phyloP scores from a whole-genome alignment of 2,113 vertebrate genomes.

The Dromas ardeola region DNA sequence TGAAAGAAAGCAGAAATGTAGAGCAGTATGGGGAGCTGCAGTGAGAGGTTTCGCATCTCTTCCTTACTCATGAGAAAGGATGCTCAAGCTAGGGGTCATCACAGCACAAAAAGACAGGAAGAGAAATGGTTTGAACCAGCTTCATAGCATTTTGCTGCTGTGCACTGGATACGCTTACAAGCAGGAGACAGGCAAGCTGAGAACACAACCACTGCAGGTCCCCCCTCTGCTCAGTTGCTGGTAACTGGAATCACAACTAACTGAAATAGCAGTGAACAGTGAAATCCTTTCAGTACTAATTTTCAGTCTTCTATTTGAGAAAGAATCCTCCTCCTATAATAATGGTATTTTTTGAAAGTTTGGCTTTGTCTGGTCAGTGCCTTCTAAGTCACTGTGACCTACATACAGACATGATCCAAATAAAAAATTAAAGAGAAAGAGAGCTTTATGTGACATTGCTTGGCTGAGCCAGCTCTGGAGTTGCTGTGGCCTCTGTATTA shows the following conservation, averaged over 20 bases:
- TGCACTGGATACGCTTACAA: background rate
- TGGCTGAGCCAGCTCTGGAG: background rate
- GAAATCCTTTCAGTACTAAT: background rate
- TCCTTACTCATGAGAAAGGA: background rate
- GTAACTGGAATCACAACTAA: background rate
- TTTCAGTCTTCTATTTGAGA: background rate
- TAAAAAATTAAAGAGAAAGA: constrained; percentile 52
- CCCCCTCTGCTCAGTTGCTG: background rate
- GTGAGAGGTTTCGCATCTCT: background rate
- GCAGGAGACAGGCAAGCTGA: background rate
- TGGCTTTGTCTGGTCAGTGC: constrained; percentile 15
- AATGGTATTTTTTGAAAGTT: background rate
- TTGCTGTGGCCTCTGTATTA: background rate
- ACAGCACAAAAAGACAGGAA: background rate
- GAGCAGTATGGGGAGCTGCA: background rate
- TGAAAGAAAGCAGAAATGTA: background rate
- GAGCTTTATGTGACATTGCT: constrained; percentile 14
- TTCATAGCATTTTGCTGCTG: background rate
- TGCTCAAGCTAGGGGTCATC: background rate
- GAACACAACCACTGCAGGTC: background rate
- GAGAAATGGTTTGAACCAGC: background rate
- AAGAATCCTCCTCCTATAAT: background rate
- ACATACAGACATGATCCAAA: constrained; percentile 59
- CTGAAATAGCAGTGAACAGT: background rate
- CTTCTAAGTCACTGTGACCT: constrained; percentile 48